Conservation (phyloP, 2,113 vertebrate species). For the Gambusia holbrooki region DNA sequence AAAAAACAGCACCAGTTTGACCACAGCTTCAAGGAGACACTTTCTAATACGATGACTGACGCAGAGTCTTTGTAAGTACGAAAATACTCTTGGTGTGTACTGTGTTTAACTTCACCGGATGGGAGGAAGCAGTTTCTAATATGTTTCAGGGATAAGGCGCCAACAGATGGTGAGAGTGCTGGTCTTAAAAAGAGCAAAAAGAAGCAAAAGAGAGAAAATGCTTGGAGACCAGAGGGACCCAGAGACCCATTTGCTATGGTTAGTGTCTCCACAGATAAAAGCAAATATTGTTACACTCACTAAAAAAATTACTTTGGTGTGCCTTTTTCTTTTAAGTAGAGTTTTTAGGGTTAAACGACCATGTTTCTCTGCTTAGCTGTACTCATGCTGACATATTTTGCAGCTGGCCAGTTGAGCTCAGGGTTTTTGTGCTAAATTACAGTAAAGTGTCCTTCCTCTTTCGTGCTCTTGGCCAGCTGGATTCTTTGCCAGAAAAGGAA, state of each 20-base stretch:
- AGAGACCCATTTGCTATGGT: constrained; percentile 87
- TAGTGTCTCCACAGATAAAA: constrained; percentile 32
- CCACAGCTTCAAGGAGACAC: constrained; percentile 10
- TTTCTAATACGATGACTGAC: constrained; percentile 43
- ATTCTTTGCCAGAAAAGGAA: constrained; percentile 90
- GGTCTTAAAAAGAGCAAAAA: constrained; percentile 87
- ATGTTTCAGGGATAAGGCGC: constrained; percentile 81
- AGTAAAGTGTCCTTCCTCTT: constrained; percentile 5
- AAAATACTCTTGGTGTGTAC: constrained; percentile 2
- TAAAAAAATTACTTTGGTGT: background rate
- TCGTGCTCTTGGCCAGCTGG: constrained; percentile 79
- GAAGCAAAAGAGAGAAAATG: constrained; percentile 87
- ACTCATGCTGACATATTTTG: background rate
- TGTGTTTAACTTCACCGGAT: background rate
- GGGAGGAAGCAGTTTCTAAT: constrained; percentile 6
- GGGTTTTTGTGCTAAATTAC: background rate
- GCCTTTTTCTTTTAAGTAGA: no score
- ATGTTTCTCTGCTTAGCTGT: background rate
- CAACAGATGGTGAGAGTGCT: constrained; percentile 78
- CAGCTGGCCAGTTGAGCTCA: background rate
- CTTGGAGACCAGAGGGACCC: constrained; percentile 82
- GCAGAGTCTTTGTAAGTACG: constrained; percentile 48
- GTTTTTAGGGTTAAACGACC: background rate
- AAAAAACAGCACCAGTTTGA: constrained; percentile 28
- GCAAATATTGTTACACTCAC: background rate